phyloP scores from a whole-genome alignment of 2,113 vertebrate genomes.

The Falcunculus frontatus region DNA sequence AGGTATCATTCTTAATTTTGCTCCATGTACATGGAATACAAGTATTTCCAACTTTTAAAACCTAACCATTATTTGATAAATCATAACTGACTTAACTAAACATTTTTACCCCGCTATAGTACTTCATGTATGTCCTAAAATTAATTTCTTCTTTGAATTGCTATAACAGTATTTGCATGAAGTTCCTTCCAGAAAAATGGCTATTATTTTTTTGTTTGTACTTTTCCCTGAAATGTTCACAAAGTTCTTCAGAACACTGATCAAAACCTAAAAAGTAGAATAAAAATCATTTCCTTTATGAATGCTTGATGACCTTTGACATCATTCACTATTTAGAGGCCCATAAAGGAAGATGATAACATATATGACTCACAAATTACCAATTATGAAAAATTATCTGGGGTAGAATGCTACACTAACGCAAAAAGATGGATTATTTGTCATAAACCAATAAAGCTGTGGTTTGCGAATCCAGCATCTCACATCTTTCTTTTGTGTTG shows the following conservation, averaged over 20 bases:
- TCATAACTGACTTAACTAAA: not conserved
- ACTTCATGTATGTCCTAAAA: not conserved
- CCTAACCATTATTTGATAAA: not conserved
- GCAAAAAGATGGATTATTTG: constrained; percentile 76
- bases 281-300: constrained; percentile 38
- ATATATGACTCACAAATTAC: constrained; percentile 74
- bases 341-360: constrained; percentile 61
- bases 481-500: constrained; percentile 53
- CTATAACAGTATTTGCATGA: not conserved
- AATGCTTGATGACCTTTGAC: constrained; percentile 49
- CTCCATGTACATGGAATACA: not conserved
- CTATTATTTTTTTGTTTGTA: not conserved
- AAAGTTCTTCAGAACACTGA: constrained; percentile 52
- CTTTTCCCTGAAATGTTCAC: not conserved
- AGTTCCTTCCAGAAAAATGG: not conserved
- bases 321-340: constrained; percentile 67
- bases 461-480: constrained; percentile 70
- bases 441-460: constrained; percentile 73
- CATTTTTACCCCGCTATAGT: not conserved
- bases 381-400: constrained; percentile 77
- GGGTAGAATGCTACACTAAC: constrained; percentile 63
- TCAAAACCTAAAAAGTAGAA: constrained; percentile 49
- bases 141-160: not conserved
- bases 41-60: not conserved
- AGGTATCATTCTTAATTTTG: not conserved